Base-by-base conservation (phyloP, 2,113 vertebrate genomes). In the Ovis canadensis region DNA sequence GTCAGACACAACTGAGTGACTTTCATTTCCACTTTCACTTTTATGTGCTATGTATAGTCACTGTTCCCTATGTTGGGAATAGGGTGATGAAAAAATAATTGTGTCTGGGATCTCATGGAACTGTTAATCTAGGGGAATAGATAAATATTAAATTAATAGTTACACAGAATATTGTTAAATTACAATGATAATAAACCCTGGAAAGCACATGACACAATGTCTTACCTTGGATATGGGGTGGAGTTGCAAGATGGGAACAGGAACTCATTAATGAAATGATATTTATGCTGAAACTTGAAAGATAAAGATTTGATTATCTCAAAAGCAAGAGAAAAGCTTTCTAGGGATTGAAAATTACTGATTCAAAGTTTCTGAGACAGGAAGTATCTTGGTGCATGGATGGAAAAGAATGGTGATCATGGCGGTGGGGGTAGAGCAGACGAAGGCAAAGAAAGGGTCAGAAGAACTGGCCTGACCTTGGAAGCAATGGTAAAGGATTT, bases 151-250 rank as follows among this genome's bases (percentile, higher is more conserved):
- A 74, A 40, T 91, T 19, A 91, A 64, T n/a, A 55, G 12, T 57
- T 19, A 54, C 21, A 80, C 29, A 16, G 16, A 90, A 85, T 67
- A 84, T 67, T 43, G 5, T 60, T 55, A 59, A 60, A n/a, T 60
- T 96, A 16, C 0, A 52, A 86, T n/a, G 19, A 48, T 91, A 25
- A 91, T 17, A 87, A 71, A 17, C 50, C n/a, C 33, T 60, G n/a
- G 16, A 88, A 88, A 45, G 13, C 50, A 80, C 27, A 81, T 52
- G 16, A 43, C 3, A 85, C 12, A 12, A 81, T 80, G 2, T 1
- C 3, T 88, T 92, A 11, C 29, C 19, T 62, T 1, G 0, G 6
- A 3, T 19, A 36, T 5, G 11, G 15, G 33, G 2, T 2, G 25
- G 15, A 88, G 13, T 23, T 64, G 13, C 62, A 12, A 88, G 54